Conservation (phyloP, 2,888 invertebrate species). For the Apoda limacodes region DNA sequence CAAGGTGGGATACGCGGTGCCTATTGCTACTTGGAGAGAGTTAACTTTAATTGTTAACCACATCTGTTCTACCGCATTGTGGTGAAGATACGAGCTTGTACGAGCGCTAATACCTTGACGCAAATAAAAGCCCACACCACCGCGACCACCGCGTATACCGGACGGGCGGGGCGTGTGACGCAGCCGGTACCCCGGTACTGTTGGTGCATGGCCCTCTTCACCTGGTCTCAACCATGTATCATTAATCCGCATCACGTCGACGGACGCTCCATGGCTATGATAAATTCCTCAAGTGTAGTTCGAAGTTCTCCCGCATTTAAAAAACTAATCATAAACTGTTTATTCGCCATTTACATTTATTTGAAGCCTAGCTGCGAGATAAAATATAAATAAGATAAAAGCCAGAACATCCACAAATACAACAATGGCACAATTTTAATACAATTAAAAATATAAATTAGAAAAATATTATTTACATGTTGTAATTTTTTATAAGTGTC, state of each 20-base stretch:
- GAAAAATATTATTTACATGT: too few relatives aligned
- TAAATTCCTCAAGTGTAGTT: slow-evolving; percentile 6
- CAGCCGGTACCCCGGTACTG: slow-evolving; percentile 1
- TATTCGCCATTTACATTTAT: too few relatives aligned
- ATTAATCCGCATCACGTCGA: slow-evolving; percentile 6
- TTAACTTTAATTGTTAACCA: too few relatives aligned
- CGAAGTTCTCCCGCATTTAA: slow-evolving; percentile 1
- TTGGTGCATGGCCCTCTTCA: slow-evolving; percentile 1
- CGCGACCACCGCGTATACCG: slow-evolving; percentile 1
- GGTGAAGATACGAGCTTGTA: background rate
- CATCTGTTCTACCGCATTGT: slow-evolving; percentile 3
- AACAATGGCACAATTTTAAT: too few relatives aligned
- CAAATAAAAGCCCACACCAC: slow-evolving; percentile 24
- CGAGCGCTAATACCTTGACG: background rate
- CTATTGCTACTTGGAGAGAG: too few relatives aligned
- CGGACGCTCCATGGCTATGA: background rate
- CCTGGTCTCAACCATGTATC: slow-evolving; percentile 6
- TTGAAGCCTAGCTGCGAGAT: too few relatives aligned
- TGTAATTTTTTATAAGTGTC: too few relatives aligned
- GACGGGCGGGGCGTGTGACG: slow-evolving; percentile 1
- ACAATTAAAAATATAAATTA: too few relatives aligned
- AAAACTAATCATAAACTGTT: too few relatives aligned
- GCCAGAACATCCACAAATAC: too few relatives aligned
- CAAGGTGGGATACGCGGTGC: too few relatives aligned
- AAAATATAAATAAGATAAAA: too few relatives aligned